Evolutionary conservation across 2,113 vertebrate species (phyloP).

Genomic region (Dasypus novemcinctus): DNA sequence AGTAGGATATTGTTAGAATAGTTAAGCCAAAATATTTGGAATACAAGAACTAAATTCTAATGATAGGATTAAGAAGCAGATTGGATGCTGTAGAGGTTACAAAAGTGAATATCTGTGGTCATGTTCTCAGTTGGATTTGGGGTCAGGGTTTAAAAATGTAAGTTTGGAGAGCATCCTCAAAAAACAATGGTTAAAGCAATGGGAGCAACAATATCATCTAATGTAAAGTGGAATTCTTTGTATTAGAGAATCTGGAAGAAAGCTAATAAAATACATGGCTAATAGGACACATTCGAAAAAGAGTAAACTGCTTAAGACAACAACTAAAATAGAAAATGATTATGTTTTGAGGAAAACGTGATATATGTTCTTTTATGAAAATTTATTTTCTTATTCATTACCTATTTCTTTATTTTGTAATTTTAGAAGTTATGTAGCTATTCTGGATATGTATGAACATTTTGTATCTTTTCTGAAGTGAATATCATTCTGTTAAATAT

Average conservation of each 20-base stretch:
- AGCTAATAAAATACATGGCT: not conserved
- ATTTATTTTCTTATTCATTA: not conserved
- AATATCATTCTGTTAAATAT: not conserved
- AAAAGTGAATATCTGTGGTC: not conserved
- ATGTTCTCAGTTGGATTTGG: not conserved
- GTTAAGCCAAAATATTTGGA: not conserved
- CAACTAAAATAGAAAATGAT: not conserved
- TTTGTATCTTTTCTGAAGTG: not conserved
- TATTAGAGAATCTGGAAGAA: not conserved
- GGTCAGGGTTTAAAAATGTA: not conserved
- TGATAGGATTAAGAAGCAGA: not conserved
- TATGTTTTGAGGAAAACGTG: not conserved
- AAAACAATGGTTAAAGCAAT: not conserved
- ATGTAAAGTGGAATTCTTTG: not conserved
- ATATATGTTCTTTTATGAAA: not conserved
- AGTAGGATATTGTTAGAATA: not conserved
- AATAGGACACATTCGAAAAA: not conserved
- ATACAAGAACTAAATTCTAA: not conserved
- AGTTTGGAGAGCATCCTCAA: not conserved
- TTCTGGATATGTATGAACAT: not conserved
- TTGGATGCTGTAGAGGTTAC: not conserved
- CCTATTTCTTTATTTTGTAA: not conserved
- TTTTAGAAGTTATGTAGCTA: not conserved
- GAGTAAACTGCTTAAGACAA: not conserved
- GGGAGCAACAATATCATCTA: not conserved